Evolutionary conservation across 2,888 invertebrate species (phyloP), one percentile per base, ranked within the genome.

Genomic region (Lepetodrilus schrolli): DNA sequence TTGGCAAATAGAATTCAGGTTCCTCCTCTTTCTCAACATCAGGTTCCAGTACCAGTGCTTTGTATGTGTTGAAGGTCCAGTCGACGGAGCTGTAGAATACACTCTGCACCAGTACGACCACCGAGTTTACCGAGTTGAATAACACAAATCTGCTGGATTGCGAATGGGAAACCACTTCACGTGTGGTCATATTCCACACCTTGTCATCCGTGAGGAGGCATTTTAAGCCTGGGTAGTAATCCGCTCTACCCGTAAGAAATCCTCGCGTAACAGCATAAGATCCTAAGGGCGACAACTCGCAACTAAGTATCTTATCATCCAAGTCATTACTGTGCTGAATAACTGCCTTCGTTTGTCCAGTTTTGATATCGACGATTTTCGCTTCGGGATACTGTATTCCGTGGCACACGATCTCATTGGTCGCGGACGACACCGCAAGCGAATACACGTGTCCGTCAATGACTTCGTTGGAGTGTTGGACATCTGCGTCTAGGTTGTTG

Each of bases 401-500:
- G 49, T 81, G 81, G 21, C 85, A 84, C 4, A 87, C 65, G 4
- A 83, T 76, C 4, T 73, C 65, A 3, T 77, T 78, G n/a, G 77
- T 74, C 2, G 65, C 50, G 2, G 83, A 75, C 17, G 83, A 79
- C 4, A 83, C 70, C 4, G 81, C 77, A 10, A 84, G 21, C 1
- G 78, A 75, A 38, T 70, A 72, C 0, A 88, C 83, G 4, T 77
- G 51, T 7, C 82, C 82, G n/a, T 79, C 80, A 65, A 85, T 79
- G 51, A 86, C 77, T 58, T 84, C 80, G 21, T 84, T 83, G 0
- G 82, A 73, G 74, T 87, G 86, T 13, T 78, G 78, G 23, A 85
- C 80, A 73, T 86, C 83, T 4, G 83, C 80, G 69, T 87, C 84
- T n/a, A 88, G 76, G 76, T 88, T 87, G 74, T 85, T 80, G 10